These are phyloP conservation scores for Sebastes iracundus DNA, from an alignment of 2,797 vertebrate genomes.

Conservation along the genomic window DNA sequence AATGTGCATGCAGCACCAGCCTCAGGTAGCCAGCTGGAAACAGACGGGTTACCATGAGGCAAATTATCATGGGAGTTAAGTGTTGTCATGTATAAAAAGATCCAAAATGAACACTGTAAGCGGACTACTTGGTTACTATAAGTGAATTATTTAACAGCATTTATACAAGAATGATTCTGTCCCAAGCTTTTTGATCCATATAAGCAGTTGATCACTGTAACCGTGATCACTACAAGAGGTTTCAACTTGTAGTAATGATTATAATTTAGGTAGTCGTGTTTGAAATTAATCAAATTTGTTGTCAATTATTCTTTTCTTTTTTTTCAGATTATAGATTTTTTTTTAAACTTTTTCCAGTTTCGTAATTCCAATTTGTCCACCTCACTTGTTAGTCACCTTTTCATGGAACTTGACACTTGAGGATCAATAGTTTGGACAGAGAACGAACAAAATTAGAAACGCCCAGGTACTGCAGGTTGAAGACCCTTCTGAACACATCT, in stretches of 20 bases:
- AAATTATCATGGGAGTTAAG: too few species aligned
- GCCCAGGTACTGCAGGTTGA: fast-evolving
- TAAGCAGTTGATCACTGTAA: too few species aligned
- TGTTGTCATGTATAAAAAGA: too few species aligned
- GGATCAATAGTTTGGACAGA: neutral
- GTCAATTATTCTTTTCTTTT: neutral
- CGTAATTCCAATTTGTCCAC: neutral
- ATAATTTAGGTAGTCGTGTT: neutral
- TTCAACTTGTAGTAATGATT: neutral
- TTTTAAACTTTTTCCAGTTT: neutral
- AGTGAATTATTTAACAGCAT: too few species aligned
- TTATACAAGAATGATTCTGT: too few species aligned
- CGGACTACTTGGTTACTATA: too few species aligned
- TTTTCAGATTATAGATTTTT: neutral
- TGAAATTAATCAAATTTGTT: neutral
- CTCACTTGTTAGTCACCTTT: neutral
- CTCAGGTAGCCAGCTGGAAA: too few species aligned
- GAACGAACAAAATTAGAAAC: neutral
- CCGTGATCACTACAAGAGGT: too few species aligned
- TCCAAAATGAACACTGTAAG: too few species aligned
- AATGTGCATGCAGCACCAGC: too few species aligned
- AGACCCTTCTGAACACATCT: neutral
- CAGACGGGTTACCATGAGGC: too few species aligned
- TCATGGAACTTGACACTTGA: neutral
- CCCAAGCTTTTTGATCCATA: too few species aligned